phyloP scores from a whole-genome alignment of 2,888 invertebrate genomes.

The Caenorhabditis virilis region DNA sequence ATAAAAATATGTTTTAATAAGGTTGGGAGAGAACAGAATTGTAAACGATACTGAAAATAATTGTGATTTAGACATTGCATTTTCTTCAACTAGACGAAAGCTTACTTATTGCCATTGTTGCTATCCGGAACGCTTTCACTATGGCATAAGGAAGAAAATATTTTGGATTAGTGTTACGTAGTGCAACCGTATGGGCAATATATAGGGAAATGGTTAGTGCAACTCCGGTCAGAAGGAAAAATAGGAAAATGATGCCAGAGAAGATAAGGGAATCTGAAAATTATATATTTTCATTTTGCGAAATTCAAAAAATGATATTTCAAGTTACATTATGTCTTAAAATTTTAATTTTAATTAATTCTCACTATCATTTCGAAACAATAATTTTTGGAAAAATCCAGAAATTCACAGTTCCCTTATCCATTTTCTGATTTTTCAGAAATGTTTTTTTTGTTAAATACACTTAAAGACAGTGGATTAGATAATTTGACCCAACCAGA shows the following conservation, averaged over 20 bases:
- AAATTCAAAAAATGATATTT: slow-evolving; percentile 2
- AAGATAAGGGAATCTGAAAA: slow-evolving; percentile 40
- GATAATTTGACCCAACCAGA: no score
- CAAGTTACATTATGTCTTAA: background rate
- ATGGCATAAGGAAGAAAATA: slow-evolving; percentile 44
- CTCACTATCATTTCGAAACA: background rate
- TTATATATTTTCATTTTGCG: no score
- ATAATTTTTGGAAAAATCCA: no score
- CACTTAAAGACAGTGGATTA: no score
- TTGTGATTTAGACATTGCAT: background rate
- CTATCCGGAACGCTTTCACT: slow-evolving; percentile 25
- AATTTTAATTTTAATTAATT: no score
- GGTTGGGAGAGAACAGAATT: slow-evolving; percentile 45
- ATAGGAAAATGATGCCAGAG: slow-evolving; percentile 36
- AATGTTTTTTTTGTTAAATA: no score
- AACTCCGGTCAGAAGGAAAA: slow-evolving; percentile 41
- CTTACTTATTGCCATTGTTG: slow-evolving; percentile 19
- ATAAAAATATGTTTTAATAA: slow-evolving; percentile 48
- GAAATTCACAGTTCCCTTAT: no score
- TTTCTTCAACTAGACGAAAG: background rate
- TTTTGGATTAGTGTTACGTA: slow-evolving; percentile 19
- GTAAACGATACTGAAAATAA: slow-evolving; percentile 40
- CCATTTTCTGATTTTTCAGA: no score
- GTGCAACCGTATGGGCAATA: slow-evolving; percentile 36
- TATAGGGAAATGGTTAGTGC: slow-evolving; percentile 33